Conservation (phyloP, 2,888 invertebrate genomes). For the Brenthis daphne region DNA sequence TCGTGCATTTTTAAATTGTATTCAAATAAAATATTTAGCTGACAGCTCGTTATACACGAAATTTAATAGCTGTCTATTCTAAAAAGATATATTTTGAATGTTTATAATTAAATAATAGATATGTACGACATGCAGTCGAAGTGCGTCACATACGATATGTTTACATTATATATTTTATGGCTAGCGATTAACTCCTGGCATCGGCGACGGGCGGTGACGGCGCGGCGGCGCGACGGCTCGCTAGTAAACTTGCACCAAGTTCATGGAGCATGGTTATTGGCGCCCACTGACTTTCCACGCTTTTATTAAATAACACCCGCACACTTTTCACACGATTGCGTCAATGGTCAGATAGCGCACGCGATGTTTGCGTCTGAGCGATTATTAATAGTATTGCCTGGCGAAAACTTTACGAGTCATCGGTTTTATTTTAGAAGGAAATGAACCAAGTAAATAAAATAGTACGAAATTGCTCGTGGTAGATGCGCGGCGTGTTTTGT, state of each 20-base stretch:
- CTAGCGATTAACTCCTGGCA: conserved; percentile 40
- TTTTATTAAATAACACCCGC: conserved; percentile 73
- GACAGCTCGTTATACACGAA: too few species aligned
- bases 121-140: conserved; percentile 20
- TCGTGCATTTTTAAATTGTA: neutral
- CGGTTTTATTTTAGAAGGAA: conserved; percentile 73
- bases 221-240: conserved; percentile 38
- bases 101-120: conserved; percentile 12
- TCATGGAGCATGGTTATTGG: conserved; percentile 62
- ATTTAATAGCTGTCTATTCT: neutral
- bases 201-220: conserved; percentile 37
- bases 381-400: conserved; percentile 74
- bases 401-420: conserved; percentile 74
- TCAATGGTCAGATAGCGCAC: conserved; percentile 74
- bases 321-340: conserved; percentile 78
- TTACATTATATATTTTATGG: conserved; percentile 38
- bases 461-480: conserved; percentile 63
- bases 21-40: too few species aligned
- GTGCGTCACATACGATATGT: conserved; percentile 35
- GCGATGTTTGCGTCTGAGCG: conserved; percentile 72
- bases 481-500: conserved; percentile 64
- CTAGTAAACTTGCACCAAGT: conserved; percentile 58
- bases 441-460: conserved; percentile 74
- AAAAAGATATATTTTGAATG: neutral
- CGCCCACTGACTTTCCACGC: conserved; percentile 67